These are phyloP conservation scores for Physocephala rufipes DNA, from an alignment of 2,888 invertebrate genomes.

Conservation along the genomic window DNA sequence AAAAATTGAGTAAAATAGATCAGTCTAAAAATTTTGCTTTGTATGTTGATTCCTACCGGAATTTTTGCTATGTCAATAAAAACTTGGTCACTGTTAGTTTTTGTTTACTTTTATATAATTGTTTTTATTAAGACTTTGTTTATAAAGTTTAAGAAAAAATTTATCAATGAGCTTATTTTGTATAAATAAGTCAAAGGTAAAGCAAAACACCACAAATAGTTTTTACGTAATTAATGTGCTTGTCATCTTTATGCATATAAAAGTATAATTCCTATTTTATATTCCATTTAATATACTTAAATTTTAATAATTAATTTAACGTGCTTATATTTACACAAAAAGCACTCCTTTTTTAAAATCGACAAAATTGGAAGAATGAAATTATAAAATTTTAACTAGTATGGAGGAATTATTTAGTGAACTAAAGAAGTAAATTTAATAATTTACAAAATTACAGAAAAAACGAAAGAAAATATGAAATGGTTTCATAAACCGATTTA, in stretches of 20 bases:
- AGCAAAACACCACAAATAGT: constrained; percentile 17
- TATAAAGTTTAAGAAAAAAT: constrained; percentile 19
- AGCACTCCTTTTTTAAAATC: constrained; percentile 2
- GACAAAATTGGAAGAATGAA: constrained; percentile 17
- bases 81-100: not conserved
- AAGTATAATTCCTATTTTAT: constrained; percentile 19
- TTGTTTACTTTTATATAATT: constrained; percentile 14
- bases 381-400: constrained; percentile 29
- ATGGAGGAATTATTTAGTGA: constrained; percentile 20
- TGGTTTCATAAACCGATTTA: too few relatives aligned
- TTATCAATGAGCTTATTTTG: constrained; percentile 14
- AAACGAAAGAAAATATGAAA: not conserved
- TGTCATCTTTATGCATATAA: constrained; percentile 7
- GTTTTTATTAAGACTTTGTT: constrained; percentile 31
- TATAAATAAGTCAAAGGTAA: constrained; percentile 16
- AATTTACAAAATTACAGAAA: constrained; percentile 25
- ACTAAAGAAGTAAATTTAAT: constrained; percentile 24
- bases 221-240: constrained; percentile 17
- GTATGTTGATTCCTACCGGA: too few relatives aligned
- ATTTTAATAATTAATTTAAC: constrained; percentile 10
- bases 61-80: not conserved
- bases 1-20: too few relatives aligned
- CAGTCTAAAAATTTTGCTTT: too few relatives aligned
- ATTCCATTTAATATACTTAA: constrained; percentile 6
- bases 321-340: constrained; percentile 8